phyloP scores from a whole-genome alignment of 2,113 vertebrate genomes.

The Athene cunicularia region DNA sequence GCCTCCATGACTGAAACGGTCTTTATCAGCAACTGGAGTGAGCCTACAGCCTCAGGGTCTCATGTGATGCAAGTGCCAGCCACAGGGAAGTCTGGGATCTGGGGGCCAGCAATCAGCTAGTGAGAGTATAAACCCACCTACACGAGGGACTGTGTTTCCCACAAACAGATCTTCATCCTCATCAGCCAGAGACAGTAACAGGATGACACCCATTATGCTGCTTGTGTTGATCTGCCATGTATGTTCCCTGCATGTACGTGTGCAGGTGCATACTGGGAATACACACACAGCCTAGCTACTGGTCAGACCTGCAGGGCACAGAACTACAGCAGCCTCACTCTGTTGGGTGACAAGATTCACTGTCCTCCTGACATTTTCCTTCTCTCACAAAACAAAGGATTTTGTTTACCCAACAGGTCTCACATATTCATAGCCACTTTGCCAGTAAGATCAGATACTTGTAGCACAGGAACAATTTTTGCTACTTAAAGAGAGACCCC shows the following conservation, averaged over 20 bases:
- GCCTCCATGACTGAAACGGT: rapidly evolving
- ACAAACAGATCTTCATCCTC: neutral
- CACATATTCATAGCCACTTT: neutral
- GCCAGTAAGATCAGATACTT: neutral
- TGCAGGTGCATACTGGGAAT: neutral
- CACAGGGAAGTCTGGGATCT: neutral
- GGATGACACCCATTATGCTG: neutral
- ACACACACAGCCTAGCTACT: neutral
- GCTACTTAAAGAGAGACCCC: neutral
- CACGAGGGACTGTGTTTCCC: neutral
- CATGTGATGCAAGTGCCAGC: neutral
- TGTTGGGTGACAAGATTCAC: neutral
- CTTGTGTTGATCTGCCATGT: neutral
- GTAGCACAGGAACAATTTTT: neutral
- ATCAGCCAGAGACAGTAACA: neutral
- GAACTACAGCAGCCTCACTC: neutral
- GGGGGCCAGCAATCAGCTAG: neutral
- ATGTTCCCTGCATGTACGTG: neutral
- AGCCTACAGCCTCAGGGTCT: neutral
- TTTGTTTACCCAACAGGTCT: neutral
- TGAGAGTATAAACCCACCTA: neutral
- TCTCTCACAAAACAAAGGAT: neutral
- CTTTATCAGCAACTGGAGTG: neutral
- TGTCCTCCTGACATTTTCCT: neutral
- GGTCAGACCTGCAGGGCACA: neutral